phyloP scores from a whole-genome alignment of 2,888 invertebrate species.

The Dermolepida albohirtum region DNA sequence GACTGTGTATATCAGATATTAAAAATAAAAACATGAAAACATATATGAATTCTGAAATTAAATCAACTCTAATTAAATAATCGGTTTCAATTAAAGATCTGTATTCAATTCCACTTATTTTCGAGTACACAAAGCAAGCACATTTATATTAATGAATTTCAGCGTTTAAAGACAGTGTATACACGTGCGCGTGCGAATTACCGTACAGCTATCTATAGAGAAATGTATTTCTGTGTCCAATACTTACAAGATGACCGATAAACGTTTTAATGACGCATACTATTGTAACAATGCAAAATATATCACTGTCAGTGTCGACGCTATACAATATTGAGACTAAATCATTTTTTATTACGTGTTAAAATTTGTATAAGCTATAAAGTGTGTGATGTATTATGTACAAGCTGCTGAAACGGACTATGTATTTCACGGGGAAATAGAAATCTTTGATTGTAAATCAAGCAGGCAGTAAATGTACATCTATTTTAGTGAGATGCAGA shows the following conservation, averaged over 20 bases:
- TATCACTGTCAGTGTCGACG: conserved; percentile 40
- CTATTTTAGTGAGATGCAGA: conserved; percentile 27
- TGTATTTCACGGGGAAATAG: conserved; percentile 29
- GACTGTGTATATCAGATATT: no score
- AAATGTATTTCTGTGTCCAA: conserved; percentile 32
- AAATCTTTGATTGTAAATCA: conserved; percentile 31
- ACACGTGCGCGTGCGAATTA: not conserved
- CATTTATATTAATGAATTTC: no score
- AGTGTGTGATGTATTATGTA: conserved; percentile 19
- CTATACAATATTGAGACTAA: conserved; percentile 39
- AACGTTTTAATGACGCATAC: conserved; percentile 40
- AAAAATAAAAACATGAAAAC: no score
- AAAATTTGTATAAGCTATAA: conserved; percentile 43
- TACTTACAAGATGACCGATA: conserved; percentile 40
- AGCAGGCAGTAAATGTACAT: conserved; percentile 27
- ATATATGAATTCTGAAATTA: no score
- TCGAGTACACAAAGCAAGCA: no score
- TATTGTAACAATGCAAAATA: conserved; percentile 37
- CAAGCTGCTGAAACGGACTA: conserved; percentile 27
- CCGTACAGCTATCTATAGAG: conserved; percentile 21
- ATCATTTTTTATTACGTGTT: conserved; percentile 45
- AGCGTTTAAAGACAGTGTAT: not conserved
- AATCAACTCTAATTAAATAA: no score
- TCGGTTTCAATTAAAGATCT: no score
- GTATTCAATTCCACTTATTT: no score